Base-by-base conservation (phyloP, 2,888 invertebrate species). In the Troides helena region DNA sequence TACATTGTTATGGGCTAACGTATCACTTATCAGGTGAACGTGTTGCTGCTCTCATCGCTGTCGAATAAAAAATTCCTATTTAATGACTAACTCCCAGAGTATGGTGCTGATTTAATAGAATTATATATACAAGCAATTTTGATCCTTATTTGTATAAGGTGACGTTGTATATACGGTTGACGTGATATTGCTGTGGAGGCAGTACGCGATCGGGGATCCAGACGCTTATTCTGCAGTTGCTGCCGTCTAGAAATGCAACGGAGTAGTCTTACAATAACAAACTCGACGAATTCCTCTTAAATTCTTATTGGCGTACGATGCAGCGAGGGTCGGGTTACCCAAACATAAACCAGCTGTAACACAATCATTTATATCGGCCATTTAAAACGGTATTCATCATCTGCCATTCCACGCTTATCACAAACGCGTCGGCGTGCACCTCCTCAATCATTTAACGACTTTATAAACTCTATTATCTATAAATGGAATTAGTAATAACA, bases 251-350 rank as follows among this genome's bases (percentile, higher is more conserved):
- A 75, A 76, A 78, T 78, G 70, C 77, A 75, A 66, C 74, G 64
- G 78, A 76, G 77, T 86, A 81, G 75, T 80, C 78, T 86, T 85
- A 85, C 83, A 86, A 85, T 81, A 86, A 83, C 83, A 86, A 81
- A 83, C 79, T 78, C 76, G 76, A 82, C 86, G 80, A 81, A 88
- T 89, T 87, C 86, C 73, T 71, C 65, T 79, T 74, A 77, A 82
- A 88, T 88, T 84, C 86, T 79, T 78, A 72, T 68, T 68, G 73
- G 70, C 67, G 75, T 72, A 72, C 74, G 72, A 74, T 77, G 76
- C 77, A 79, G 76, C 68, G 70, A 75, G 69, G 70, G 78, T 87
- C 79, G 56, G 68, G 76, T 88, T 85, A 80, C 87, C 80, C 80
- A 85, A 86, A 86, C 82, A 86, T 81, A 78, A 76, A 70, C 71